Evolutionary conservation across 2,888 invertebrate species (phyloP).

Genomic region (Agrotis puta): DNA sequence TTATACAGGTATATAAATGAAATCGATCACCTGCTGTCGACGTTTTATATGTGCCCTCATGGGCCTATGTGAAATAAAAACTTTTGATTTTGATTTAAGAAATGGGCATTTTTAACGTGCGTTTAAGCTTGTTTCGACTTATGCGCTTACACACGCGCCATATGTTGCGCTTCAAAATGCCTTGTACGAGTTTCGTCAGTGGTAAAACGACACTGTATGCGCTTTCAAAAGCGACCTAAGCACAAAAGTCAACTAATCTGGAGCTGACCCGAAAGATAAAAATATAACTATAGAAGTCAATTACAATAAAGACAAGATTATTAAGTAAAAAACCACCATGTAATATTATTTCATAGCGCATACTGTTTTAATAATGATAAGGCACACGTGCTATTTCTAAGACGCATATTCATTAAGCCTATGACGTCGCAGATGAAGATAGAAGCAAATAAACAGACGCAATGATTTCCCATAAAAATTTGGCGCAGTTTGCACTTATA

Average conservation of each 20-base stretch:
- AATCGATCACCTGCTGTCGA: no score
- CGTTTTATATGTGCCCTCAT: no score
- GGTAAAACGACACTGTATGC: no score
- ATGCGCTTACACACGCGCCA: no score
- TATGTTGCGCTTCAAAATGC: no score
- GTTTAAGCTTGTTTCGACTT: no score
- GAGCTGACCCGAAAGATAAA: neutral
- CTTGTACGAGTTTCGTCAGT: no score
- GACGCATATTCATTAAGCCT: neutral
- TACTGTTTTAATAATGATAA: constrained; percentile 9
- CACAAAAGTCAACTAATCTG: no score
- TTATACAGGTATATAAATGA: constrained; percentile 79
- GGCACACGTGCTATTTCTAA: neutral
- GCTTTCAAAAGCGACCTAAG: no score
- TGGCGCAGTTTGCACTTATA: neutral
- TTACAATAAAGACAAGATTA: neutral
- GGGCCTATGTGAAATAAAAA: no score
- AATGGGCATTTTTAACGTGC: no score
- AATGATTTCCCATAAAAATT: neutral
- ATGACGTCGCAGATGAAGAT: neutral
- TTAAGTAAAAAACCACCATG: neutral
- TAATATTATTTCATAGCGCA: constrained; percentile 1
- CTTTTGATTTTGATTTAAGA: no score
- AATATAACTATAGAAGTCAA: neutral
- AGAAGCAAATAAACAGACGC: neutral